phyloP scores from a whole-genome alignment of 1,140 invertebrate genomes.

The Helicoverpa armigera region DNA sequence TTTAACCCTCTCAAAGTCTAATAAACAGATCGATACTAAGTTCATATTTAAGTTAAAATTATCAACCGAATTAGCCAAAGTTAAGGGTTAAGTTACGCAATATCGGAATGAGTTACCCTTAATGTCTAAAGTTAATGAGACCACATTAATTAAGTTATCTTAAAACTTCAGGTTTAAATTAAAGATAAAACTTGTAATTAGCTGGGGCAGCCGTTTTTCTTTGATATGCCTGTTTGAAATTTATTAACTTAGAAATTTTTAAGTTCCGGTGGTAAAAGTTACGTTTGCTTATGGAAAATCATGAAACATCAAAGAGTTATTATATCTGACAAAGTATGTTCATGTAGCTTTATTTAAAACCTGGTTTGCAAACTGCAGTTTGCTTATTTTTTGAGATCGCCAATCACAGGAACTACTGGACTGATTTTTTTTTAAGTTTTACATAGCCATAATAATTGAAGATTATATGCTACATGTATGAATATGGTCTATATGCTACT shows the following conservation, averaged over 20 bases:
- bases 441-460: too few relatives aligned
- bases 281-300: too few relatives aligned
- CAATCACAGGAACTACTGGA: too few relatives aligned
- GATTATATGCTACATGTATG: too few relatives aligned
- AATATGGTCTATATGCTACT: too few relatives aligned
- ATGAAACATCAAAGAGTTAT: too few relatives aligned
- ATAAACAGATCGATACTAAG: slow-evolving; percentile 14
- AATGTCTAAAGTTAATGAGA: slow-evolving; percentile 29
- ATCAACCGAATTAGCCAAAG: slow-evolving; percentile 3
- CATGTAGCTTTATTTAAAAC: too few relatives aligned
- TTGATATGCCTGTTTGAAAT: not conserved
- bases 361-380: too few relatives aligned
- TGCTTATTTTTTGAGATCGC: too few relatives aligned
- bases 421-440: too few relatives aligned
- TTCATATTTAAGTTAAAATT: slow-evolving; percentile 14
- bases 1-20: not conserved
- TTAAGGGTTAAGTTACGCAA: slow-evolving; percentile 10
- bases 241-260: not conserved
- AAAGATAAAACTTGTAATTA: slow-evolving; percentile 34
- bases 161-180: slow-evolving; percentile 33
- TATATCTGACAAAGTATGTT: too few relatives aligned
- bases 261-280: too few relatives aligned
- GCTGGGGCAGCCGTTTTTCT: slow-evolving; percentile 18
- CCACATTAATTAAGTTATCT: slow-evolving; percentile 26
- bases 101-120: slow-evolving; percentile 18